Evolutionary conservation across 2,113 vertebrate species (phyloP), one percentile per base, ranked within the genome.

Genomic region (Jacana jacana): DNA sequence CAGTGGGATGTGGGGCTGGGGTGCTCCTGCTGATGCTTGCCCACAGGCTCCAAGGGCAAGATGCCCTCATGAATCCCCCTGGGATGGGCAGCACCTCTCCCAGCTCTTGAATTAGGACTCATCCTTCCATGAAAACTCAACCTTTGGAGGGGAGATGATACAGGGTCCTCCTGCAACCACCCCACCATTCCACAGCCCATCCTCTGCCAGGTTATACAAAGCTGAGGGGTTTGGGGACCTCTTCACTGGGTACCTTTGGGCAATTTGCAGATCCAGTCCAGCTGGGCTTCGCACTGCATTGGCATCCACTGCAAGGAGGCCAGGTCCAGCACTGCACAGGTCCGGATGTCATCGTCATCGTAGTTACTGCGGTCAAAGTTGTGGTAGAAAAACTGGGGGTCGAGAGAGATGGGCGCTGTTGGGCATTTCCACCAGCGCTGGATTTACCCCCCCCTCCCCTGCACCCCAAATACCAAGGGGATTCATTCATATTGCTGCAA

Each of bases 191-290:
- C 9, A 1, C 46, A 60, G 52, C 35, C 54, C 61, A 18, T 18
- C 48, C 17, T 35, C 35, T 27, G n/a, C 17, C 27, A 2, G 33
- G 15, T 44, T 49, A 44, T 20, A 49, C 33, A 17, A 25, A 78
- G 37, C 54, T 25, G 51, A 39, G 35, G 51, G 61, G 9, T 39
- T 17, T 31, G 17, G n/a, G 44, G 54, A 24, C 5, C 10, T 12
- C 51, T 61, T n/a, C 2, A 8, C 7, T 2, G 0, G 31, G 86
- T 96, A 99, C 99, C 99, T 99, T 98, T 98, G 27, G 99, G 99
- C 86, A 99, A 98, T 97, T 99, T 99, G 98, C 99, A 99, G 97
- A 99, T 99, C 99, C 99, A 99, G 97, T 99, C 99, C 77, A 99
- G 97, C 91, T 99, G 98, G 13, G 98, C 97, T 76, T 99, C 99